Percentiles rank a stretch among this genome's conserved stretches.
phyloP scores from a whole-genome alignment of 2,797 vertebrate genomes.

The Etheostoma perlongum region DNA sequence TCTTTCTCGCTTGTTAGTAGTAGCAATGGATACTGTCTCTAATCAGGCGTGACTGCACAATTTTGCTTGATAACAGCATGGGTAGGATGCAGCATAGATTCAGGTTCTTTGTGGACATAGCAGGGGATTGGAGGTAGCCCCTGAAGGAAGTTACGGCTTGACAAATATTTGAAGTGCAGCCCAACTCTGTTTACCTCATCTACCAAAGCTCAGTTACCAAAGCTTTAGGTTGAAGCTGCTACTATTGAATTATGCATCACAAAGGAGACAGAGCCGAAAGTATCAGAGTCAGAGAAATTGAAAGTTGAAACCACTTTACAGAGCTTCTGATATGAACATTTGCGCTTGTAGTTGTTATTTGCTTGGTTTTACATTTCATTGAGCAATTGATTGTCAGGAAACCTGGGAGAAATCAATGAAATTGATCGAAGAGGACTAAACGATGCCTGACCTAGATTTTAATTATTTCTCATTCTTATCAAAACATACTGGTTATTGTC shows the following conservation, averaged over 20 bases:
- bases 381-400: constrained; percentile 33
- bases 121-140: constrained; percentile 64
- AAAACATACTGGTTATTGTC: neutral
- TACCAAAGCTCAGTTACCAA: neutral
- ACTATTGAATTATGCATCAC: constrained; percentile 54
- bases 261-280: constrained; percentile 24
- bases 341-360: constrained; percentile 3
- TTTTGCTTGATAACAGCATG: constrained; percentile 44
- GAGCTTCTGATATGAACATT: constrained; percentile 1
- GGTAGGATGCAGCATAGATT: constrained; percentile 30
- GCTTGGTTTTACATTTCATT: constrained; percentile 34
- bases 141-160: constrained; percentile 48
- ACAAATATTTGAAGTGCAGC: constrained; percentile 82
- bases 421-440: constrained; percentile 19
- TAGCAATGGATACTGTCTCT: constrained; percentile 33
- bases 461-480: neutral
- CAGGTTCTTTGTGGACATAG: constrained; percentile 66
- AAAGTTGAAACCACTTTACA: constrained; percentile 28
- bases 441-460: neutral
- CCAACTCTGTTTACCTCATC: constrained; percentile 65
- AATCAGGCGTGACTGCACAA: constrained; percentile 37
- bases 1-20: constrained; percentile 23
- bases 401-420: constrained; percentile 32
- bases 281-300: constrained; percentile 7
- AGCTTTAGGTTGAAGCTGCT: constrained; percentile 39